Percentiles rank a stretch among this genome's conserved stretches.
Evolutionary conservation across 2,113 vertebrate genomes (phyloP).

Genomic region (Uropsilus gracilis): DNA sequence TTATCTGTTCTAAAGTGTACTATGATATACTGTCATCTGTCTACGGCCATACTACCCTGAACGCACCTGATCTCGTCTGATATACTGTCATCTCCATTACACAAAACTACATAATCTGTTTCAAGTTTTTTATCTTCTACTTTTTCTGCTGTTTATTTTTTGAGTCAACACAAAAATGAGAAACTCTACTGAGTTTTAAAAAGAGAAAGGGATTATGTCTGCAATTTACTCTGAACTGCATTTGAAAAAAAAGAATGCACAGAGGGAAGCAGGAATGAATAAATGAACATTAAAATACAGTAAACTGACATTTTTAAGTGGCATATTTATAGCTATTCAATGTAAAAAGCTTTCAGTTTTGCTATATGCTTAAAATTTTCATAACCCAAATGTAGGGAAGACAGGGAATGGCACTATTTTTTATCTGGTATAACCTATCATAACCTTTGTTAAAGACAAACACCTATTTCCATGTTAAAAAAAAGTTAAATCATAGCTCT

Average conservation of each 20-base stretch:
- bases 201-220: background rate
- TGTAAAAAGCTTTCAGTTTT: conserved; percentile 39
- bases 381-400: background rate
- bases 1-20: background rate
- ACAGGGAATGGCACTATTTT: background rate
- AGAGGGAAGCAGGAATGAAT: background rate
- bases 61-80: no score
- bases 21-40: no score
- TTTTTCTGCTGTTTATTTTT: conserved; percentile 38
- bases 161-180: background rate
- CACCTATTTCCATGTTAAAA: background rate
- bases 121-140: background rate
- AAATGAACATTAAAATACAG: background rate
- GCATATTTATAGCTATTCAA: background rate
- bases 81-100: background rate
- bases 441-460: conserved; percentile 19
- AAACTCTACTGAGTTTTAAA: conserved; percentile 24
- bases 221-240: background rate
- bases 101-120: conserved; percentile 29
- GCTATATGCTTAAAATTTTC: conserved; percentile 26
- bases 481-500: conserved; percentile 16
- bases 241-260: background rate
- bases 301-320: background rate
- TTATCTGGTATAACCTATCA: background rate
- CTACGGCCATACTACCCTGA: no score